Conservation (phyloP, 2,113 vertebrate genomes). For the Misgurnus anguillicaudatus region DNA sequence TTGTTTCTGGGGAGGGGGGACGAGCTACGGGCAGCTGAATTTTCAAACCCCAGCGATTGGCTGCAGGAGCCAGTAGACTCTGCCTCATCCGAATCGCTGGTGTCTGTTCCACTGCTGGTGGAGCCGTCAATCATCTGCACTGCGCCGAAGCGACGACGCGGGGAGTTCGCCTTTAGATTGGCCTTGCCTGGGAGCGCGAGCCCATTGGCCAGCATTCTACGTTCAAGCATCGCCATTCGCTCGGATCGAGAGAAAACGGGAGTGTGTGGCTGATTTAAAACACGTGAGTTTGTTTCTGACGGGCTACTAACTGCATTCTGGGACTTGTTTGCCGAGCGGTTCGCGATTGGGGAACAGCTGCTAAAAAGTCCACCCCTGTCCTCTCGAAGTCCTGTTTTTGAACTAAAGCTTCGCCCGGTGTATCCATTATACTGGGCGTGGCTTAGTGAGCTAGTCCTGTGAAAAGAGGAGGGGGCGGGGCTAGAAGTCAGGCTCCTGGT, state of each 20-base stretch:
- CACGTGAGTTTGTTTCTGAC: slow-evolving; percentile 77
- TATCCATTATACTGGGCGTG: slow-evolving; percentile 81
- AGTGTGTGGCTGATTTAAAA: slow-evolving; percentile 69
- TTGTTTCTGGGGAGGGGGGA: slow-evolving; percentile 77
- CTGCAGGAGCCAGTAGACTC: slow-evolving; percentile 74
- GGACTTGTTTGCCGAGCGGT: slow-evolving; percentile 64
- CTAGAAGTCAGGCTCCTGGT: slow-evolving; percentile 79
- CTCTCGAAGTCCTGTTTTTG: slow-evolving; percentile 38
- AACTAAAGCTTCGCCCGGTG: slow-evolving; percentile 39
- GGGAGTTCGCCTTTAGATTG: slow-evolving; percentile 61
- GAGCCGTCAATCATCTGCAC: slow-evolving; percentile 83
- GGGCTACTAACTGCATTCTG: slow-evolving; percentile 60
- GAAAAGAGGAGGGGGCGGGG: slow-evolving; percentile 70
- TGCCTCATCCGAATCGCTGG: slow-evolving; percentile 86
- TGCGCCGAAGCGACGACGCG: slow-evolving; percentile 61
- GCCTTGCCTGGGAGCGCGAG: slow-evolving; percentile 66
- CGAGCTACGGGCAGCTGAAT: slow-evolving; percentile 69
- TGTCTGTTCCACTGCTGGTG: slow-evolving; percentile 87
- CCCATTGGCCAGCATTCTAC: slow-evolving; percentile 81
- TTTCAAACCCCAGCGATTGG: slow-evolving; percentile 70
- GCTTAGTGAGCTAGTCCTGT: slow-evolving; percentile 72
- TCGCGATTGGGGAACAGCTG: slow-evolving; percentile 70
- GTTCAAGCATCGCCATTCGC: slow-evolving; percentile 71
- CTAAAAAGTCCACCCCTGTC: slow-evolving; percentile 57
- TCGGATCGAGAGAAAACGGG: slow-evolving; percentile 66